A percentile compares a stretch with the other conserved stretches of the same genome.
phyloP scores from a whole-genome alignment of 53 echinoderm and acorn worm genomes.

The Stichopus horrens region DNA sequence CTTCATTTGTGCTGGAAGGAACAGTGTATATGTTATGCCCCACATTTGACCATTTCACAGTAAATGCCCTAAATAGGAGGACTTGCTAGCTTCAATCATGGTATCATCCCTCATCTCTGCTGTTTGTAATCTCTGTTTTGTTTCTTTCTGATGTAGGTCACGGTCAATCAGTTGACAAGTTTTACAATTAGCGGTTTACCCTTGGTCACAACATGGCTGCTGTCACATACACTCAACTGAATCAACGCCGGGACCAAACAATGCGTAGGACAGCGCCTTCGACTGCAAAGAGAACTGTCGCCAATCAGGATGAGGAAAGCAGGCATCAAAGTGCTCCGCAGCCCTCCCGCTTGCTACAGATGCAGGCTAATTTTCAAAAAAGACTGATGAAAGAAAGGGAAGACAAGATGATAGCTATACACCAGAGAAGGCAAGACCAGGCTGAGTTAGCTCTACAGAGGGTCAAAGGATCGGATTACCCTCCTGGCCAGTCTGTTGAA shows the following conservation, averaged over 20 bases:
- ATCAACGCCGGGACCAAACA: slow-evolving; percentile 42
- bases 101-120: no score
- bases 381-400: slow-evolving; percentile 82
- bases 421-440: slow-evolving; percentile 68
- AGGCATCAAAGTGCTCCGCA: slow-evolving; percentile 72
- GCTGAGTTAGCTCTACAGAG: slow-evolving; percentile 44
- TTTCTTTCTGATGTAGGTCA: not conserved
- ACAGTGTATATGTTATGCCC: no score
- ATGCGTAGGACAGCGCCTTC: slow-evolving; percentile 78
- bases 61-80: no score
- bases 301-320: slow-evolving; percentile 42
- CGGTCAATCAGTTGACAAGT: not conserved
- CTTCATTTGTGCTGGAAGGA: no score
- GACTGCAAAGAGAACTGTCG: slow-evolving; percentile 48
- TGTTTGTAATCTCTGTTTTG: no score
- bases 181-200: not conserved
- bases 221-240: not conserved
- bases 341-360: slow-evolving; percentile 68
- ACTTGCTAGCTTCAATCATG: no score
- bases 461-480: slow-evolving; percentile 20
- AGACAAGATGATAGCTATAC: slow-evolving; percentile 75
- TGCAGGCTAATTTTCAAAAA: slow-evolving; percentile 73
- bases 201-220: not conserved
- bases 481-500: not conserved
- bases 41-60: no score